phyloP scores from a whole-genome alignment of 1,140 invertebrate genomes.

The Oncopodura yosiiana region DNA sequence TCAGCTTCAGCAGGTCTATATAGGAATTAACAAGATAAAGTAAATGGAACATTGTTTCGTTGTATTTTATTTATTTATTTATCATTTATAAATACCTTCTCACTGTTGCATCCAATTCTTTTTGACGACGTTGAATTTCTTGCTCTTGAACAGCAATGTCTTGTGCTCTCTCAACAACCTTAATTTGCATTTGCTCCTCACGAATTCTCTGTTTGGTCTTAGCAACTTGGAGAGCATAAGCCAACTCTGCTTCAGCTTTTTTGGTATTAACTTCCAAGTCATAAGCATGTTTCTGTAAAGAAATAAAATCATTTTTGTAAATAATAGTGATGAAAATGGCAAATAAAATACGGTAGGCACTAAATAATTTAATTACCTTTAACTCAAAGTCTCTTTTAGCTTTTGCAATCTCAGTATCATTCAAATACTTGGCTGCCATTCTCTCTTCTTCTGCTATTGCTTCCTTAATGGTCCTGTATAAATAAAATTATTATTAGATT shows the following conservation, averaged over 20 bases:
- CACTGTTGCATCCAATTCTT: conserved; percentile 81
- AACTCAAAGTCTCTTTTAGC: conserved; percentile 89
- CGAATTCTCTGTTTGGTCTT: conserved; percentile 92
- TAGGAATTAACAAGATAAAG: no score
- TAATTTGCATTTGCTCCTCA: conserved; percentile 94
- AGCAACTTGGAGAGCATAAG: conserved; percentile 81
- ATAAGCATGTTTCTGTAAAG: conserved; percentile 93
- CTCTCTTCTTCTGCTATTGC: conserved; percentile 94
- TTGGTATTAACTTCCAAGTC: conserved; percentile 95
- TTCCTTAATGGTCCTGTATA: no score
- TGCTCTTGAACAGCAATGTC: conserved; percentile 85
- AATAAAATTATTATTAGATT: no score
- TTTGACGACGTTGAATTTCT: conserved; percentile 72
- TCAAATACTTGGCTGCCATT: conserved; percentile 63
- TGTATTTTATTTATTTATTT: no score
- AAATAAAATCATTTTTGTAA: no score
- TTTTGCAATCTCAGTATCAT: conserved; percentile 94
- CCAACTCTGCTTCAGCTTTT: conserved; percentile 89
- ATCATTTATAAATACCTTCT: no score
- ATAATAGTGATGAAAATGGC: no score
- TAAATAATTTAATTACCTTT: no score
- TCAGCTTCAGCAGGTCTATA: conserved; percentile 91
- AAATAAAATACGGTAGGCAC: no score
- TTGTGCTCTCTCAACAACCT: conserved; percentile 83
- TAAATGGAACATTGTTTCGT: no score